Evolutionary conservation across 2,797 vertebrate genomes (phyloP).

Genomic region (Mormyrops attenuatus): DNA sequence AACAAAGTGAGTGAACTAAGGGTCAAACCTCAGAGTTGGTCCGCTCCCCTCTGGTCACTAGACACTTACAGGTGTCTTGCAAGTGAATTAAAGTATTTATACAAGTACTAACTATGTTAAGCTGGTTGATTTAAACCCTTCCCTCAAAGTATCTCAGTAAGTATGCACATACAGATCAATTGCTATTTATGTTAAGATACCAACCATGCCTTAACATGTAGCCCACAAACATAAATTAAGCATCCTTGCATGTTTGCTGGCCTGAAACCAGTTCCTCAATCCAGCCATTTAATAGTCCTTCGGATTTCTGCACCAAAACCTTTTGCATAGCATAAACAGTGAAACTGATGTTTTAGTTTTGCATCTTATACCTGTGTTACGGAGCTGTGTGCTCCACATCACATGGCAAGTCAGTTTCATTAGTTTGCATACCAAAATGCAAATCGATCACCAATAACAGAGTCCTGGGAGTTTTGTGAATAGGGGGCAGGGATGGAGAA

Average conservation of each 20-base stretch:
- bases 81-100: neutral
- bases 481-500: neutral
- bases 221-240: neutral
- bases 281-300: neutral
- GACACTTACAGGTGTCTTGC: neutral
- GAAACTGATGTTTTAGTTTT: neutral
- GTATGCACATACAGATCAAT: neutral
- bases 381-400: neutral
- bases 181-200: neutral
- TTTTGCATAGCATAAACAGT: neutral
- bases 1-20: neutral
- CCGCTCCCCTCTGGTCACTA: neutral
- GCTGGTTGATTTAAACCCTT: neutral
- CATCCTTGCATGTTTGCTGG: neutral
- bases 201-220: neutral
- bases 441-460: neutral
- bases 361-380: neutral
- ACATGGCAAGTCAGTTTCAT: neutral
- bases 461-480: neutral
- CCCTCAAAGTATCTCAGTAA: neutral
- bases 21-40: neutral
- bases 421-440: neutral
- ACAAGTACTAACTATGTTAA: neutral
- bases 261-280: neutral
- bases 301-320: neutral